These are phyloP conservation scores for Nyctalus aviator DNA, from an alignment of 2,797 vertebrate species.

Conservation along the genomic window DNA sequence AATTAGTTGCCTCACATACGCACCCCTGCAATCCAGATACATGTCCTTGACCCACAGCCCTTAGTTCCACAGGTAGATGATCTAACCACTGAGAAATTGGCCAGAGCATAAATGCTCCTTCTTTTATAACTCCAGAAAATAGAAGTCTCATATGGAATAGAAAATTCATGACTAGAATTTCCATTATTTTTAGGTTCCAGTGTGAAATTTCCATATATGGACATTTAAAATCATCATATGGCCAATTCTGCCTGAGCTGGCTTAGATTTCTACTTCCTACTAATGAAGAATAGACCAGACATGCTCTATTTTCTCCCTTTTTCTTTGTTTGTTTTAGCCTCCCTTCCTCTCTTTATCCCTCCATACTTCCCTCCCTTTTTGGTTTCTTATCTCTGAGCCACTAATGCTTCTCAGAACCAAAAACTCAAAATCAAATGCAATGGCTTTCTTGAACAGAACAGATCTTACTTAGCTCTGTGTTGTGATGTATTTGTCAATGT, in stretches of 20 bases:
- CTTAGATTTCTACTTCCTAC: slow-evolving; percentile 6
- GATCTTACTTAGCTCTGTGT: not conserved
- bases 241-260: slow-evolving; percentile 1
- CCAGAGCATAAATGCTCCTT: not conserved
- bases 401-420: not conserved
- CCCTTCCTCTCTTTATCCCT: not conserved
- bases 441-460: not conserved
- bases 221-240: slow-evolving; percentile 44
- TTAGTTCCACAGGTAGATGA: no score
- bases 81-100: no score
- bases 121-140: slow-evolving; percentile 39
- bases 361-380: not conserved
- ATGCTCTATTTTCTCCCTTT: not conserved
- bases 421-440: slow-evolving; percentile 2
- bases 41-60: no score
- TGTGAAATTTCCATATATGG: slow-evolving; percentile 59
- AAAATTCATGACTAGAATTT: slow-evolving; percentile 30
- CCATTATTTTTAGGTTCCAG: slow-evolving; percentile 28
- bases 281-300: not conserved
- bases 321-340: not conserved
- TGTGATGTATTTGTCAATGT: not conserved
- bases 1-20: no score
- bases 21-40: no score
- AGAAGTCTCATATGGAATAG: slow-evolving; percentile 33
- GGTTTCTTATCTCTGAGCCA: not conserved